phyloP scores from a whole-genome alignment of 92 coral and sea anemone species.

The Muricea muricata region DNA sequence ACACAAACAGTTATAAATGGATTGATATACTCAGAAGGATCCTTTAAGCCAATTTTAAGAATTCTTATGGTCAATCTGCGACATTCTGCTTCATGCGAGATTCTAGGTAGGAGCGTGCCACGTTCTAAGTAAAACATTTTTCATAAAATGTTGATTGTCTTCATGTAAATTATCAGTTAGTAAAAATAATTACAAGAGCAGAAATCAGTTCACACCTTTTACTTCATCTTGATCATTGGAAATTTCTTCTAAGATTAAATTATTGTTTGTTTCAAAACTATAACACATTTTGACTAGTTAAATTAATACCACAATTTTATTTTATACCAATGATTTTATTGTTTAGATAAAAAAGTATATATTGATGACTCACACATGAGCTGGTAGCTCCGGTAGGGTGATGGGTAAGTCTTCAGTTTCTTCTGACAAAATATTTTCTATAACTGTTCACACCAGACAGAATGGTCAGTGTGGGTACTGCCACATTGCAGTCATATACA shows the following conservation, averaged over 20 bases:
- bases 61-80: slow-evolving; percentile 84
- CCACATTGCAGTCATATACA: too few species aligned
- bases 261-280: background rate
- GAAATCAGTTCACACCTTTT: background rate
- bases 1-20: slow-evolving; percentile 85
- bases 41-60: slow-evolving; percentile 87
- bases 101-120: slow-evolving; percentile 81
- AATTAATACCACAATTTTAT: background rate
- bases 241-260: slow-evolving; percentile 16
- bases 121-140: slow-evolving; percentile 42
- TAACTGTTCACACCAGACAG: slow-evolving; percentile 52
- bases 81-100: slow-evolving; percentile 76
- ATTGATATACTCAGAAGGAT: slow-evolving; percentile 74
- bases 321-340: background rate
- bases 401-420: slow-evolving; percentile 87
- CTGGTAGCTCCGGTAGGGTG: slow-evolving; percentile 73
- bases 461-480: too few species aligned
- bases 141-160: background rate
- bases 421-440: slow-evolving; percentile 73
- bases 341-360: too few species aligned
- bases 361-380: slow-evolving; percentile 32
- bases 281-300: background rate
- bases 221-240: background rate
- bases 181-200: background rate
- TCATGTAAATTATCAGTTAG: background rate